Percentiles rank a stretch among this genome's conserved stretches.
Conservation (phyloP, 2,888 invertebrate species). For the Drosophila koepferae region DNA sequence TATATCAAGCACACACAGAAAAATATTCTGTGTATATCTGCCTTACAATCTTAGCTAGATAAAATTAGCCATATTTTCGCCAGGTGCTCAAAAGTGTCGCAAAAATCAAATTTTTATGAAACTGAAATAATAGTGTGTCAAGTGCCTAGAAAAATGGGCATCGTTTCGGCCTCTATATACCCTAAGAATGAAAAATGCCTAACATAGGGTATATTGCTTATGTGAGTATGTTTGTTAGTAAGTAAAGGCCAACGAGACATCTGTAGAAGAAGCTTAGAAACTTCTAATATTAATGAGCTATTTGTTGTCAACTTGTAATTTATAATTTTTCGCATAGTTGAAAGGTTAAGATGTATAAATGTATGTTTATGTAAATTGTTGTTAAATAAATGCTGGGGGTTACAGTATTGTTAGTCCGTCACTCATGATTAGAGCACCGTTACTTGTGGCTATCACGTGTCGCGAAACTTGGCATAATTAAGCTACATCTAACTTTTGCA, state of each 20-base stretch:
- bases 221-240: not conserved
- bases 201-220: not conserved
- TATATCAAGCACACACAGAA: not conserved
- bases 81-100: conserved; percentile 23
- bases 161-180: not conserved
- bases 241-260: not conserved
- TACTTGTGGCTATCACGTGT: not conserved
- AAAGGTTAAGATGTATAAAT: too few species aligned
- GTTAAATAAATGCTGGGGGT: not conserved
- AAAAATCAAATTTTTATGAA: conserved; percentile 13
- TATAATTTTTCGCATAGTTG: too few species aligned
- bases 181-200: not conserved
- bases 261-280: not conserved
- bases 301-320: too few species aligned
- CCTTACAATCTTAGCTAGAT: conserved; percentile 16
- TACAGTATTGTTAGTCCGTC: not conserved
- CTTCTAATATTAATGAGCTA: too few species aligned
- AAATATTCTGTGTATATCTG: not conserved
- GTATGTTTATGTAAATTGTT: too few species aligned
- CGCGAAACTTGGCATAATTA: conserved; percentile 50
- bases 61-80: conserved; percentile 28
- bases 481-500: conserved; percentile 51
- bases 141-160: conserved; percentile 1
- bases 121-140: conserved; percentile 41
- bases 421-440: not conserved